These are phyloP conservation scores for Zoanthus gigantus DNA, from an alignment of 92 coral and sea anemone genomes.

Conservation along the genomic window DNA sequence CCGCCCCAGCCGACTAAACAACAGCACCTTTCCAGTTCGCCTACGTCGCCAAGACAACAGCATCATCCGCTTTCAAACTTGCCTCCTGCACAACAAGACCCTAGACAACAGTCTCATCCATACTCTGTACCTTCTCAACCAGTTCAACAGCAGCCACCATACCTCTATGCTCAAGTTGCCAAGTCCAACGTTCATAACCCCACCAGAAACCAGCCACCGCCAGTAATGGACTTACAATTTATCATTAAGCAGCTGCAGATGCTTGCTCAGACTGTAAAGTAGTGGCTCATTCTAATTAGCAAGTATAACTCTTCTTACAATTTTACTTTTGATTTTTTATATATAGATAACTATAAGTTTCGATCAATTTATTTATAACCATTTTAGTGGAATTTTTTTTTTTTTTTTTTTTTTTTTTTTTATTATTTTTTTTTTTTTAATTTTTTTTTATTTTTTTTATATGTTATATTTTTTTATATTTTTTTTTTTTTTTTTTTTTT, in stretches of 20 bases:
- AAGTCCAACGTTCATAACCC: slow-evolving; percentile 31
- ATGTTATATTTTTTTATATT: too few relatives aligned
- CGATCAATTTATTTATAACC: neutral
- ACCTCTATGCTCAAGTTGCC: slow-evolving; percentile 11
- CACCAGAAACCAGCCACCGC: slow-evolving; percentile 7
- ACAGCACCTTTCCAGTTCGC: neutral
- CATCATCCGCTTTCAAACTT: too few relatives aligned
- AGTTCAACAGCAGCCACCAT: slow-evolving; percentile 4
- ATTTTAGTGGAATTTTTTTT: too few relatives aligned
- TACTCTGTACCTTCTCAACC: slow-evolving; percentile 21
- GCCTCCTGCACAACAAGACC: slow-evolving; percentile 25
- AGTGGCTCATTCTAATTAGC: neutral
- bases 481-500: neutral
- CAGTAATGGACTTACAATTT: slow-evolving; percentile 36
- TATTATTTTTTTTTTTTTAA: too few relatives aligned
- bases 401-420: too few relatives aligned
- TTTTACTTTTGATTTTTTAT: neutral
- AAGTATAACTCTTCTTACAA: neutral
- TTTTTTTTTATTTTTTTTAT: neutral
- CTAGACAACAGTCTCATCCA: slow-evolving; percentile 4
- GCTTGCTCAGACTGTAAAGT: slow-evolving; percentile 42
- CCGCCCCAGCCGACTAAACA: neutral
- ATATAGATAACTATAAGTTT: too few relatives aligned
- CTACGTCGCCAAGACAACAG: slow-evolving; percentile 3
- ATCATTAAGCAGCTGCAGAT: slow-evolving; percentile 50